phyloP scores from a whole-genome alignment of 2,113 vertebrate species.

The Brachyhypopomus gauderio region DNA sequence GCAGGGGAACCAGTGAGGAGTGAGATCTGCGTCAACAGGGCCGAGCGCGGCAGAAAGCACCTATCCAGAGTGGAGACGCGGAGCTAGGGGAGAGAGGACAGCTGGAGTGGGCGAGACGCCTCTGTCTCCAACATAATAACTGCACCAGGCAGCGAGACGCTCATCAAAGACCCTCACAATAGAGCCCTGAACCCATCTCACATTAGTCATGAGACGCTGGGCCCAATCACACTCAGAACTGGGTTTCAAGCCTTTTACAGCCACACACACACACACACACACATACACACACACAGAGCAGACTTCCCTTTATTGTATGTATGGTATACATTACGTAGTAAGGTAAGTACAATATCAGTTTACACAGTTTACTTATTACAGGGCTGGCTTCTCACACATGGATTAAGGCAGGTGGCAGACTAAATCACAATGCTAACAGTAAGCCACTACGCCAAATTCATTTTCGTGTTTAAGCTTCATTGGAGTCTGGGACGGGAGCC shows the following conservation, averaged over 20 bases:
- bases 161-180: slow-evolving; percentile 21
- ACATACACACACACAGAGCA: too few species aligned
- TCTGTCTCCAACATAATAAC: slow-evolving; percentile 14
- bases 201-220: slow-evolving; percentile 32
- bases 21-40: slow-evolving; percentile 33
- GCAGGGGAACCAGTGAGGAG: neutral
- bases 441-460: too few species aligned
- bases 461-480: too few species aligned
- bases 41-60: slow-evolving; percentile 30
- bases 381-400: too few species aligned
- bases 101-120: neutral
- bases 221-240: slow-evolving; percentile 21
- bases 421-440: too few species aligned
- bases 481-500: too few species aligned
- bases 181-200: slow-evolving; percentile 20
- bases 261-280: neutral
- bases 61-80: slow-evolving; percentile 35
- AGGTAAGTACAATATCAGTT: too few species aligned
- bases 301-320: too few species aligned
- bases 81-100: slow-evolving; percentile 7
- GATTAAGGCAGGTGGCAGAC: too few species aligned
- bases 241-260: neutral
- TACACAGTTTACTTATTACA: too few species aligned
- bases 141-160: neutral
- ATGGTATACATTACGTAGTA: too few species aligned